Base-by-base conservation (phyloP, 53 echinoderm and acorn worm species). In the Echinometra lucunter region DNA sequence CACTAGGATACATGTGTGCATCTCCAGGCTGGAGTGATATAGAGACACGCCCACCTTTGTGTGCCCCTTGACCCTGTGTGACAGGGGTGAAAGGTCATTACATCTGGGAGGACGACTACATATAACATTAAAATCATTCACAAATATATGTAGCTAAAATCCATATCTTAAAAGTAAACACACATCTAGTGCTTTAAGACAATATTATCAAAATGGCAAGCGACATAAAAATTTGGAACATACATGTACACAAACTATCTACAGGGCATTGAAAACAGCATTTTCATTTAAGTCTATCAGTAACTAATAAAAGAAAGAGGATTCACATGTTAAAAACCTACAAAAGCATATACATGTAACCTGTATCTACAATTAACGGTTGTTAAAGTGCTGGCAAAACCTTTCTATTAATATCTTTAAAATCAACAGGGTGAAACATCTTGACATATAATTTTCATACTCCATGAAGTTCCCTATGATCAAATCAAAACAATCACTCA, bases 81-180 rank as follows among this genome's bases (percentile, higher is more conserved):
- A 63, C 44, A 91, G 91, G 58, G 70, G 91, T 69, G 91, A 90
- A 90, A 90, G 90, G 90, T 90, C 90, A 90, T 35, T 90, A 85
- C 85, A 85, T 49, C 19, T 44, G 12, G 32, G 19, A 34, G 69
- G 21, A 49, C 49, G 47, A 28, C 80, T 40, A 80, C 1, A 21
- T 0, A 83, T 15, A 21, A n/a, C n/a, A 13, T 56, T 63, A 12
- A 85, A 47, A 85, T 49, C 6, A 40, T 44, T 23, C 81, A 47
- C n/a, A 49, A 85, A 78, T 23, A 78, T 40, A n/a, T n/a, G n/a
- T n/a, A n/a, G n/a, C 35, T 72, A 72, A 4, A 23, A 44, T 23
- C 25, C 81, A 81, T 44, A 81, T 25, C 23, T 6, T 81, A 44
- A 44, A 42, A 44, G 34, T 70, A 2, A 42, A 23, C 4, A 81